phyloP scores from a whole-genome alignment of 2,797 vertebrate species.

The Diceros bicornis region DNA sequence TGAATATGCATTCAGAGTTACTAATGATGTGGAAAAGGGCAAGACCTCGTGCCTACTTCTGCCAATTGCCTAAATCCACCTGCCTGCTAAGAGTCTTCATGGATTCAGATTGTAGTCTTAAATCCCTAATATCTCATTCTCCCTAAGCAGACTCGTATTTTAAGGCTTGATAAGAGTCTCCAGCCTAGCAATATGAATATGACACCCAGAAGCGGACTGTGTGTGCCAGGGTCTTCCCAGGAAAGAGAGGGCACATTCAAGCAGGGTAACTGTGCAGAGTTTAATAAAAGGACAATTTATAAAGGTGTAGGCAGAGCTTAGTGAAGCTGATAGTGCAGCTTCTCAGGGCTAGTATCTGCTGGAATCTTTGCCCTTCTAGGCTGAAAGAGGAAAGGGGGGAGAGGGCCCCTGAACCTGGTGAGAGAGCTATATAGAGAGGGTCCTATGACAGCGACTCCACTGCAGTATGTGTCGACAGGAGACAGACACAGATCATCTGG shows the following conservation, averaged over 20 bases:
- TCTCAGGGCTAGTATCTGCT: background rate
- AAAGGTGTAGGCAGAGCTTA: background rate
- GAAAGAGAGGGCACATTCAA: background rate
- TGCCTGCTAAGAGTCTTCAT: background rate
- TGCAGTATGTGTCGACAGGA: background rate
- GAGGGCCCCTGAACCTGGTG: background rate
- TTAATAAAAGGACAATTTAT: background rate
- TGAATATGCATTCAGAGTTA: background rate
- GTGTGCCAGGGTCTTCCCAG: background rate
- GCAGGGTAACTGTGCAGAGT: background rate
- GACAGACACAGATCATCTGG: background rate
- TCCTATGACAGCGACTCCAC: background rate
- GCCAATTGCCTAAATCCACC: background rate
- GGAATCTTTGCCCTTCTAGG: background rate
- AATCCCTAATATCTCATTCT: background rate
- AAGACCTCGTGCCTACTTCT: background rate
- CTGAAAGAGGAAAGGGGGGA: background rate
- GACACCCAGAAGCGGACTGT: background rate
- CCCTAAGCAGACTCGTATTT: background rate
- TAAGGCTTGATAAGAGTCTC: background rate
- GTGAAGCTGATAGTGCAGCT: background rate
- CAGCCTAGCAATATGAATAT: background rate
- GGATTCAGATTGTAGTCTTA: background rate
- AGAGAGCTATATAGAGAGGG: background rate
- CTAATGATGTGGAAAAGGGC: background rate